phyloP scores from a whole-genome alignment of 2,797 vertebrate species.

The Sorex maritimensis region DNA sequence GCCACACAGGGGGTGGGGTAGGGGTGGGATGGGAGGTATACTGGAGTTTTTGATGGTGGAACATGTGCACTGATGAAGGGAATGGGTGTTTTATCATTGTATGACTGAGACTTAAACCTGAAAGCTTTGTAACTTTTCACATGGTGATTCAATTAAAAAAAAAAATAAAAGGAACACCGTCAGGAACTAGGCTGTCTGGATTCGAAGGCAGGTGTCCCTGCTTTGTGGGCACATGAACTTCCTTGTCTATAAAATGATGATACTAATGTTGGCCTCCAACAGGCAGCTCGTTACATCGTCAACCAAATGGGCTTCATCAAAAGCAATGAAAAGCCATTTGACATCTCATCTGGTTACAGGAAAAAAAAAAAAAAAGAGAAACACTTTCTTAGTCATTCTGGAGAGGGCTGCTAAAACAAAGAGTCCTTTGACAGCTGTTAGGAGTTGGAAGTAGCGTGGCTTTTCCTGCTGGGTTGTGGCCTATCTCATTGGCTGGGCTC shows the following conservation, averaged over 20 bases:
- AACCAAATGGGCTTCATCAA: not conserved
- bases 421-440: not conserved
- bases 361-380: not conserved
- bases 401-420: not conserved
- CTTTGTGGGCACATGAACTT: not conserved
- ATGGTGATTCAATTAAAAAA: no score
- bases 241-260: not conserved
- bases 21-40: no score
- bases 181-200: not conserved
- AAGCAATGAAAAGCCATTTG: not conserved
- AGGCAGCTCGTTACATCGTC: not conserved
- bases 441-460: not conserved
- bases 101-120: no score
- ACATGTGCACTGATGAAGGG: no score
- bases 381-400: not conserved
- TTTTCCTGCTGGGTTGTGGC: not conserved
- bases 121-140: no score
- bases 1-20: no score
- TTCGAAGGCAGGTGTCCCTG: not conserved
- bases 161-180: no score
- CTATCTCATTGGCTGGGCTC: not conserved
- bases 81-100: no score
- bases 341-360: no score
- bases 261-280: not conserved
- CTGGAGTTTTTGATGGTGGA: no score